Evolutionary conservation across 2,888 invertebrate genomes (phyloP).

Genomic region (Drosophila nigricruria): DNA sequence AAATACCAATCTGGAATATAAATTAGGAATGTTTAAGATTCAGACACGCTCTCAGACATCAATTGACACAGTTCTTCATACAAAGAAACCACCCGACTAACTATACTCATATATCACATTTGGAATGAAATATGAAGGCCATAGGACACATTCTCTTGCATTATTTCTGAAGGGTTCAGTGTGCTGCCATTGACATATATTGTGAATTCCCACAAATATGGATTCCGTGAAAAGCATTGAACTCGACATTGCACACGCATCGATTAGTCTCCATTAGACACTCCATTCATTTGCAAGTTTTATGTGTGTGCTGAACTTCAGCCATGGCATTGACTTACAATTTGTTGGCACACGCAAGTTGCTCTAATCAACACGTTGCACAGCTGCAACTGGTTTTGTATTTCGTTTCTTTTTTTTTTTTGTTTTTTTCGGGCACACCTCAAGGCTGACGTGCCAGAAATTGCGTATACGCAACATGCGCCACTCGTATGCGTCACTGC

Average conservation of each 20-base stretch:
- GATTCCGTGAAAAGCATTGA: constrained; percentile 38
- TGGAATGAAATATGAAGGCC: not conserved
- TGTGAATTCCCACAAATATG: constrained; percentile 8
- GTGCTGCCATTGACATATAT: constrained; percentile 3
- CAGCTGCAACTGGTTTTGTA: constrained; percentile 62
- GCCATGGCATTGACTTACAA: constrained; percentile 72
- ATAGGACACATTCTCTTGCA: not conserved
- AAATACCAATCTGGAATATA: not conserved
- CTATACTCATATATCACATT: not conserved
- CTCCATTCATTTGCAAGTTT: constrained; percentile 34
- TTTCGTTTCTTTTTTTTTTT: not conserved
- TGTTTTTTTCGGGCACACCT: constrained; percentile 25
- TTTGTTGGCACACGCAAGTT: constrained; percentile 47
- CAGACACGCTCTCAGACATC: not conserved
- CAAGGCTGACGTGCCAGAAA: constrained; percentile 56
- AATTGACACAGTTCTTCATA: not conserved
- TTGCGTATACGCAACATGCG: constrained; percentile 72
- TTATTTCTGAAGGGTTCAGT: constrained; percentile 2
- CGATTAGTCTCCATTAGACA: constrained; percentile 37
- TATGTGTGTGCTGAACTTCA: constrained; percentile 58
- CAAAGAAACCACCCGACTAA: not conserved
- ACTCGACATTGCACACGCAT: constrained; percentile 32
- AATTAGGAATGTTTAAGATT: not conserved
- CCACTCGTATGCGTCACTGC: constrained; percentile 51
- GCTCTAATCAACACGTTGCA: constrained; percentile 58